Conservation (phyloP, 2,113 vertebrate species). For the Prinia subflava region DNA sequence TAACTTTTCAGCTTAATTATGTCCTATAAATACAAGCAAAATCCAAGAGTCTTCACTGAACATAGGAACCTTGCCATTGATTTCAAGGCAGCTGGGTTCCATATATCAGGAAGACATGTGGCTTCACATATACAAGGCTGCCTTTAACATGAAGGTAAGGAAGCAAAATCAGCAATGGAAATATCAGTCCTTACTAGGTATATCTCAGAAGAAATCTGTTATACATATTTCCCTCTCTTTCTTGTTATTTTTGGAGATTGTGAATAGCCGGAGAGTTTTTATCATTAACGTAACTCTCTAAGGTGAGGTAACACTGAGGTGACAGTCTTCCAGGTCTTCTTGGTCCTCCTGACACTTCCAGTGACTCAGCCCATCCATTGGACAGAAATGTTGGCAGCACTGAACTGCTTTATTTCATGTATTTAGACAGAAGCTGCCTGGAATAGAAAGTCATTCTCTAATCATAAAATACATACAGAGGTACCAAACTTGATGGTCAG, state of each 20-base stretch:
- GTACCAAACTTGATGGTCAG: neutral
- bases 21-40: neutral
- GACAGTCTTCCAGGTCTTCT: neutral
- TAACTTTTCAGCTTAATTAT: slow-evolving; percentile 1
- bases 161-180: neutral
- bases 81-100: neutral
- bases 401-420: neutral
- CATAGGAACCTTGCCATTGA: neutral
- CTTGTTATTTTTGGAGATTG: neutral
- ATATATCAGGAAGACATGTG: neutral
- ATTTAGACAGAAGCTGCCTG: neutral
- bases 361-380: neutral
- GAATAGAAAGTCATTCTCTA: neutral
- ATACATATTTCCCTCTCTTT: neutral
- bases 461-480: neutral
- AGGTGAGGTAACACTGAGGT: neutral
- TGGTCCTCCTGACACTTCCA: neutral
- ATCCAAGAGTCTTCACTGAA: neutral
- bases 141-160: neutral
- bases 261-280: neutral
- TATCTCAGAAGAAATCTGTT: neutral
- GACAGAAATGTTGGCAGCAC: neutral
- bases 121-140: neutral
- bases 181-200: neutral
- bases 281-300: neutral